Evolutionary conservation across 2,888 invertebrate species (phyloP).

Genomic region (Dysmachus trigonus): DNA sequence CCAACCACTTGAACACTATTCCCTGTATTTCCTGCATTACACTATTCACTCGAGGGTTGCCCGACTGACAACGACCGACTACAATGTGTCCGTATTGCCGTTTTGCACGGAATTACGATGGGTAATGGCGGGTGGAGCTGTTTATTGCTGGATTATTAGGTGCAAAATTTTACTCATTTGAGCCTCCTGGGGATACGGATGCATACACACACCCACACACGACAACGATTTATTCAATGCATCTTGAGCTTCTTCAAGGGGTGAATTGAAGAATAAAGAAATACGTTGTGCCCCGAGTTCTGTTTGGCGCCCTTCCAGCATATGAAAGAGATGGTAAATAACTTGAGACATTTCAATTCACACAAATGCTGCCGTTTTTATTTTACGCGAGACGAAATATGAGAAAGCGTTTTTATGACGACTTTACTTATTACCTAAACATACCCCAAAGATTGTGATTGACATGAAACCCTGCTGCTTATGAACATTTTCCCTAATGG

Average conservation of each 20-base stretch:
- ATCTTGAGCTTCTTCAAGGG: neutral
- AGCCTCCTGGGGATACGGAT: neutral
- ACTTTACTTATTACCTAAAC: neutral
- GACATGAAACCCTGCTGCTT: neutral
- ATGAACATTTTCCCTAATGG: neutral
- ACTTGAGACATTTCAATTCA: neutral
- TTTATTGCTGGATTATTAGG: constrained; percentile 44
- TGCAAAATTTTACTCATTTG: neutral
- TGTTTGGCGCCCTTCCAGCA: neutral
- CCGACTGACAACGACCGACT: constrained; percentile 1
- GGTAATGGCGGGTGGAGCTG: constrained; percentile 40
- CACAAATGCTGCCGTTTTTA: neutral
- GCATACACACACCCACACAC: neutral
- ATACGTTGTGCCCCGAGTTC: neutral
- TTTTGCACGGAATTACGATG: constrained; percentile 17
- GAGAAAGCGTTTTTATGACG: neutral
- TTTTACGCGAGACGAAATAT: neutral
- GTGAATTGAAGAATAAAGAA: neutral
- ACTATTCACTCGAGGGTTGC: constrained; percentile 12
- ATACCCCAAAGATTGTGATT: neutral
- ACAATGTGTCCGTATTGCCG: neutral
- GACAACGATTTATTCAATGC: neutral
- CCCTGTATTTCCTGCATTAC: neutral
- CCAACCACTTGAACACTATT: constrained; percentile 12
- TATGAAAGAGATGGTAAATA: neutral